phyloP scores from a whole-genome alignment of 1,140 invertebrate species.

The Apis dorsata region DNA sequence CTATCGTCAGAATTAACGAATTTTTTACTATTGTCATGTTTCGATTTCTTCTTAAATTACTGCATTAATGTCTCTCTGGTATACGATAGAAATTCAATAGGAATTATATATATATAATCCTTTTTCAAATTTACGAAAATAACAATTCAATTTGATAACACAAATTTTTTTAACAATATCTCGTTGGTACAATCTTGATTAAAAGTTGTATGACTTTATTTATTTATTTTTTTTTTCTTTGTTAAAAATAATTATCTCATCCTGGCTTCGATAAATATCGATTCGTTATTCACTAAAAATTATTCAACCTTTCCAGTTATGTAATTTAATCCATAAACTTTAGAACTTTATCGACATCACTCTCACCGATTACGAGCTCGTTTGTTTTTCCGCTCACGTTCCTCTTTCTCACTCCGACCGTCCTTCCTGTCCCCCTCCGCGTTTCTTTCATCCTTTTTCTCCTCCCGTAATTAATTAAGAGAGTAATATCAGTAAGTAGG shows the following conservation, averaged over 20 bases:
- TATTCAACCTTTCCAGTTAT: background rate
- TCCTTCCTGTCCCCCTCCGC: background rate
- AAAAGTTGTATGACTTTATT: too few relatives aligned
- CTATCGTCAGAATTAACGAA: too few relatives aligned
- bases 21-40: too few relatives aligned
- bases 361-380: slow-evolving; percentile 20
- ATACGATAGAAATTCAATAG: too few relatives aligned
- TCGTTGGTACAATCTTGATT: too few relatives aligned
- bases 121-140: too few relatives aligned
- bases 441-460: slow-evolving; percentile 4
- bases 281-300: background rate
- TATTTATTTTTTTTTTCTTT: too few relatives aligned
- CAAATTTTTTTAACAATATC: too few relatives aligned
- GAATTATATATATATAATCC: too few relatives aligned
- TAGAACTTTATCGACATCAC: background rate
- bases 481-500: slow-evolving; percentile 56
- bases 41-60: too few relatives aligned
- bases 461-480: slow-evolving; percentile 57
- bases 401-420: slow-evolving; percentile 15
- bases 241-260: background rate
- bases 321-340: background rate
- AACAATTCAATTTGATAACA: too few relatives aligned
- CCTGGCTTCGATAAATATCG: background rate
- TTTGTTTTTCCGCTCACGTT: slow-evolving; percentile 34
- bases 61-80: too few relatives aligned